Evolutionary conservation across 2,888 invertebrate species (phyloP).

Genomic region (Meganola albula): DNA sequence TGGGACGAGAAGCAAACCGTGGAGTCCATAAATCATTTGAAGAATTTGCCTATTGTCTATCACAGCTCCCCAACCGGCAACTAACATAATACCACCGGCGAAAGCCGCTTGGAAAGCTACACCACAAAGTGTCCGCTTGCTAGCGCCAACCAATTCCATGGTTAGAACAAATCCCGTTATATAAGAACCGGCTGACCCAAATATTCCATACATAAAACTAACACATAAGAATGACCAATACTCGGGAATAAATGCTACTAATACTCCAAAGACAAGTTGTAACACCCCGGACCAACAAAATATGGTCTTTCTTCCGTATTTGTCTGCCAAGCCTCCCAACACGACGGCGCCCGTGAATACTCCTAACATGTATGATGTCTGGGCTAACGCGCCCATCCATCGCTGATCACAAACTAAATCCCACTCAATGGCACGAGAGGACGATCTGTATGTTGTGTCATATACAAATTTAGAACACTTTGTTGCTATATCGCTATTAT

Average conservation of each 20-base stretch:
- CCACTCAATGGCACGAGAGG: conserved; percentile 89
- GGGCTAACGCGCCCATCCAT: conserved; percentile 90
- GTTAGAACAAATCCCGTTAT: conserved; percentile 83
- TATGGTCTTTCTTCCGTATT: conserved; percentile 87
- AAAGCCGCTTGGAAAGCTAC: conserved; percentile 88
- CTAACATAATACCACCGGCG: conserved; percentile 88
- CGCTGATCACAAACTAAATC: conserved; percentile 86
- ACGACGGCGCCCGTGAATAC: conserved; percentile 90
- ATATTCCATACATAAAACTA: conserved; percentile 86
- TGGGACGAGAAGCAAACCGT: conserved; percentile 83
- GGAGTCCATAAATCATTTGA: conserved; percentile 88
- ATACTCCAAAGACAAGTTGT: conserved; percentile 83
- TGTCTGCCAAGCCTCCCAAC: conserved; percentile 89
- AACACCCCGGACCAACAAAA: conserved; percentile 88
- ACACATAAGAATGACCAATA: conserved; percentile 84
- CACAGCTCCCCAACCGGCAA: conserved; percentile 89
- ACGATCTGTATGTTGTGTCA: conserved; percentile 83
- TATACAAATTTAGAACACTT: conserved; percentile 80
- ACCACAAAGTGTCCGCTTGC: conserved; percentile 87
- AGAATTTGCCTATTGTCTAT: conserved; percentile 84
- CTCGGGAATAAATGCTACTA: conserved; percentile 87
- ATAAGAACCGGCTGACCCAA: conserved; percentile 89
- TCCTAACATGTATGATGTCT: conserved; percentile 89
- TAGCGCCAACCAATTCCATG: conserved; percentile 90
- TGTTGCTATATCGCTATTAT: conserved; percentile 49